A percentile compares a stretch with the other conserved stretches of the same genome.
Conservation (phyloP, 2,113 vertebrate species). For the Centropristis striata region DNA sequence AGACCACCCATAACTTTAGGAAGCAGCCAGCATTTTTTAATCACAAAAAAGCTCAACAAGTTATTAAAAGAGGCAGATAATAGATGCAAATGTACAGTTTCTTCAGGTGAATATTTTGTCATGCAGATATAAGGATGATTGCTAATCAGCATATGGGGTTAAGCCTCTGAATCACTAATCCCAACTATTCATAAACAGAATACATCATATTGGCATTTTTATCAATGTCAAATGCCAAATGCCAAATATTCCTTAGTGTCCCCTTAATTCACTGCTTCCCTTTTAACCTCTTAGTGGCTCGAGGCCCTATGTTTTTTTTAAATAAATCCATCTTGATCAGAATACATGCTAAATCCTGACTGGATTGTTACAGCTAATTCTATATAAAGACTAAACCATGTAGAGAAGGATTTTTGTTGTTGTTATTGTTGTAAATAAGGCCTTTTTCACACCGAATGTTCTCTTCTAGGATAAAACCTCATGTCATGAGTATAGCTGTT, state of each 20-base stretch:
- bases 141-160: neutral
- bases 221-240: neutral
- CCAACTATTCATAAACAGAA: conserved; percentile 11
- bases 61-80: neutral
- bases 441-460: conserved; percentile 5
- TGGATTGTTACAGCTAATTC: conserved; percentile 5
- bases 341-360: conserved; percentile 33
- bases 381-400: conserved; percentile 16
- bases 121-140: neutral
- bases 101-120: neutral
- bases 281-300: conserved; percentile 21
- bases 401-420: neutral
- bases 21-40: neutral
- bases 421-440: too few relatives aligned
- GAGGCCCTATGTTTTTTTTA: conserved; percentile 8
- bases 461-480: conserved; percentile 5
- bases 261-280: neutral
- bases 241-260: neutral
- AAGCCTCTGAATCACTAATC: neutral
- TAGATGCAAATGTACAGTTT: too few relatives aligned
- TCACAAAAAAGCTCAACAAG: neutral
- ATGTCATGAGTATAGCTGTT: neutral
- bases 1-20: neutral
- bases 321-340: conserved; percentile 33
- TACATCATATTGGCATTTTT: neutral